phyloP scores from a whole-genome alignment of 2,113 vertebrate species.

The Pipa parva region DNA sequence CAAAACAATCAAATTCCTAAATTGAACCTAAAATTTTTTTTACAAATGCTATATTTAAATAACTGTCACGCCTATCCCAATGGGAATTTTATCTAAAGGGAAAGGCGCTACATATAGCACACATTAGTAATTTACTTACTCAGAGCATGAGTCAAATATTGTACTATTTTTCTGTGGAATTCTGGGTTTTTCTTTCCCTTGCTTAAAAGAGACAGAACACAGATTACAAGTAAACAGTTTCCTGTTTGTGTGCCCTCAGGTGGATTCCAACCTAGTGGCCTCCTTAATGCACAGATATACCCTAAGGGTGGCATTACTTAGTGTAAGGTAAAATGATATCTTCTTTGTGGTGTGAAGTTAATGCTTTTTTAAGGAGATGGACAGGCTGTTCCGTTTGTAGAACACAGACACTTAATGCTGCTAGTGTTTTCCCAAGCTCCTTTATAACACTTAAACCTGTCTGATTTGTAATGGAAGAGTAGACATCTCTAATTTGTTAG shows the following conservation, averaged over 20 bases:
- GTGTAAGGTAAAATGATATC: constrained; percentile 49
- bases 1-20: too few species aligned
- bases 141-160: constrained; percentile 8
- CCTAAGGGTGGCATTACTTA: constrained; percentile 48
- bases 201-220: constrained; percentile 15
- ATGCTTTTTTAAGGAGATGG: neutral
- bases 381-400: constrained; percentile 24
- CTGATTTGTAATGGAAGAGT: too few species aligned
- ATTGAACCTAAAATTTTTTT: too few species aligned
- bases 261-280: constrained; percentile 58
- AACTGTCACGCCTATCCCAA: too few species aligned
- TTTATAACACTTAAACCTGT: constrained; percentile 28
- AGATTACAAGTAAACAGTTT: constrained; percentile 53
- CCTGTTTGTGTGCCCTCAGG: constrained; percentile 47
- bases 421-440: constrained; percentile 7
- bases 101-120: constrained; percentile 16
- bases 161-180: constrained; percentile 1
- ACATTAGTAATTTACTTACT: constrained; percentile 37
- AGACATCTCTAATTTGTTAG: too few species aligned
- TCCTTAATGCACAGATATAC: constrained; percentile 42
- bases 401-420: constrained; percentile 29
- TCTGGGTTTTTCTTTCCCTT: constrained; percentile 5
- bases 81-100: too few species aligned
- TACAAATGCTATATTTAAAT: too few species aligned
- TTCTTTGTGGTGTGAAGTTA: constrained; percentile 44